A percentile compares a stretch with the other conserved stretches of the same genome.
Evolutionary conservation across 2,888 invertebrate genomes (phyloP).

Genomic region (Pyrrhosoma nymphula): DNA sequence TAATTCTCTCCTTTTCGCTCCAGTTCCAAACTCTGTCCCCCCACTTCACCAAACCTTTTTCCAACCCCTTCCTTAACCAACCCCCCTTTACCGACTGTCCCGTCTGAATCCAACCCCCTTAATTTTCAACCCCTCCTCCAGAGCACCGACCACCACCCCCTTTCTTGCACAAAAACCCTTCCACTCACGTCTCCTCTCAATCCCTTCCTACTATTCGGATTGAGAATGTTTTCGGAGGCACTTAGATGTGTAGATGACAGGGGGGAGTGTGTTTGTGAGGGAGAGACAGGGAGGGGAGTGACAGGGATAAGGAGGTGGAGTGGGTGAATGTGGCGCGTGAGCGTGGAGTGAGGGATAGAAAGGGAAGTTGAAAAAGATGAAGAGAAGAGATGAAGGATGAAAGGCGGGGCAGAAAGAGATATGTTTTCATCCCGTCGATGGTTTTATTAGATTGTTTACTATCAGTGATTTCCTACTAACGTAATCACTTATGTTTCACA

Average conservation of each 20-base stretch:
- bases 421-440: no score
- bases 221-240: constrained; percentile 43
- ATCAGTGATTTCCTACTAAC: no score
- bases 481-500: no score
- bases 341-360: no score
- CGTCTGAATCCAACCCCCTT: neutral
- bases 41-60: neutral
- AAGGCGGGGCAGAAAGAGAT: no score
- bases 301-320: neutral
- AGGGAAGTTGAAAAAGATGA: no score
- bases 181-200: neutral
- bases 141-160: neutral
- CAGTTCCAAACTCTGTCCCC: neutral
- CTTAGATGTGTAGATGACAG: neutral
- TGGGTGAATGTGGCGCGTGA: neutral
- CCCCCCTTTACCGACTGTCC: neutral
- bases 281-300: neutral
- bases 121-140: neutral
- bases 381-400: no score
- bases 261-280: neutral
- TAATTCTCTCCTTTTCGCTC: neutral
- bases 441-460: no score
- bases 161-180: neutral
- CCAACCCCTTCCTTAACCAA: neutral
- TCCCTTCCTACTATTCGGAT: neutral